Conservation (phyloP, 1,140 invertebrate species). For the Euura lappo region DNA sequence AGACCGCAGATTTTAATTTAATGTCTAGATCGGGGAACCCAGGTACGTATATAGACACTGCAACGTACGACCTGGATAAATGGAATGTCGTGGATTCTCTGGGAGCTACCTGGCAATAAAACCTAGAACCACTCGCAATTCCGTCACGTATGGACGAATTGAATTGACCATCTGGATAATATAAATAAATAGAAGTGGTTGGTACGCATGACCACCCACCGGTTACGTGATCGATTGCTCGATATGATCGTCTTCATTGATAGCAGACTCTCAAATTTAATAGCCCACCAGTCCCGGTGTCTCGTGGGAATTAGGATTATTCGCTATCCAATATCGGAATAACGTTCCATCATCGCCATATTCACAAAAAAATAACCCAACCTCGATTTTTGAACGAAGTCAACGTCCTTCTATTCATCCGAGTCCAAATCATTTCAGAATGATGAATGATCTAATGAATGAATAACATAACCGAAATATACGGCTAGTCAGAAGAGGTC, state of each 20-base stretch:
- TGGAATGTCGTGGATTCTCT: slow-evolving; percentile 3
- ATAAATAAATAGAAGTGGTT: slow-evolving; percentile 53
- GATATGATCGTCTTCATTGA: slow-evolving; percentile 25
- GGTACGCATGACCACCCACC: slow-evolving; percentile 42
- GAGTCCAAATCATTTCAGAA: no score
- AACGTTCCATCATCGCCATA: no score
- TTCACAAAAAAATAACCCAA: no score
- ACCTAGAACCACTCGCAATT: slow-evolving; percentile 32
- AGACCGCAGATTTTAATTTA: no score
- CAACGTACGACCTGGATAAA: slow-evolving; percentile 5
- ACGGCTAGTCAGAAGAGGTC: no score
- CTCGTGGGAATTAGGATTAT: neutral
- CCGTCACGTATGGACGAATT: slow-evolving; percentile 53
- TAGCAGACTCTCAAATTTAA: neutral
- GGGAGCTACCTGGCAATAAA: neutral
- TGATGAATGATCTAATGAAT: no score
- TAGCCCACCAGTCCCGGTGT: neutral
- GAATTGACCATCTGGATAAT: slow-evolving; percentile 52
- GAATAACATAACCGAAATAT: no score
- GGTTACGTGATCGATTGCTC: slow-evolving; percentile 50
- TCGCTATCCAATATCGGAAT: neutral
- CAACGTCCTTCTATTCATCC: no score
- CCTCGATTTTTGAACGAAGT: no score
- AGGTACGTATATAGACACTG: neutral
- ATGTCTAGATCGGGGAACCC: no score